Base-by-base conservation (phyloP, 2,113 vertebrate genomes). In the Tricholaema leucomelas region DNA sequence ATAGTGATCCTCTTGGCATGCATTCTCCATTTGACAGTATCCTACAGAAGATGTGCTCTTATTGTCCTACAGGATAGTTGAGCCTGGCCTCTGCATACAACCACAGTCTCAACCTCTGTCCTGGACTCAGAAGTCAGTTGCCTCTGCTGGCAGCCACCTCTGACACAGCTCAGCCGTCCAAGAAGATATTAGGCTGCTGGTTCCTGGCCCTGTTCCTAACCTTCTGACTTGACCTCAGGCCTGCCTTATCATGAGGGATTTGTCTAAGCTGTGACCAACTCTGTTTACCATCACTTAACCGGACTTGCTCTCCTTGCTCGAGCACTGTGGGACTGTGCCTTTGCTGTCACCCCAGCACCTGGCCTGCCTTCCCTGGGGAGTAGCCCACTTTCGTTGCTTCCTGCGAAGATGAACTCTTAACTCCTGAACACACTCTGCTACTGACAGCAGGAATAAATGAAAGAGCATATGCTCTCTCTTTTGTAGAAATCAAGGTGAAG, bases 111-210 rank as follows among this genome's bases (percentile, higher is more conserved):
- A 54, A 2, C 5, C 4, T 55, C 54, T 67, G 64, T 3, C 31
- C n/a, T 18, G 11, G 27, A 18, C 3, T 2, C 2, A 21, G 13
- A 9, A 6, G 3, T 5, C 14, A 33, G 16, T 50, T 69, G n/a
- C 12, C 33, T 36, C 8, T 31, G 15, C 36, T 36, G 15, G 7
- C 67, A 48, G 9, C 8, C 30, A 70, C 27, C 60, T 19, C 50
- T 61, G 20, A 9, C 8, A 24, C 0, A 0, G 42, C 2, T 0
- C 35, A 38, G 24, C 21, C 19, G 1, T 4, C 64, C 48, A 59
- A 65, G 7, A 24, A 50, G 33, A 9, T 6, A 56, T 67, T 52
- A 90, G 60, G 36, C 6, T 90, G 12, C 52, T 66, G 12, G 10
- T 44, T 24, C 14, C 52, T 75, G 30, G 9, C 20, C 6, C 12